Evolutionary conservation across 2,888 invertebrate species (phyloP), one percentile per base, ranked within the genome.

Genomic region (Trachelus stipa): DNA sequence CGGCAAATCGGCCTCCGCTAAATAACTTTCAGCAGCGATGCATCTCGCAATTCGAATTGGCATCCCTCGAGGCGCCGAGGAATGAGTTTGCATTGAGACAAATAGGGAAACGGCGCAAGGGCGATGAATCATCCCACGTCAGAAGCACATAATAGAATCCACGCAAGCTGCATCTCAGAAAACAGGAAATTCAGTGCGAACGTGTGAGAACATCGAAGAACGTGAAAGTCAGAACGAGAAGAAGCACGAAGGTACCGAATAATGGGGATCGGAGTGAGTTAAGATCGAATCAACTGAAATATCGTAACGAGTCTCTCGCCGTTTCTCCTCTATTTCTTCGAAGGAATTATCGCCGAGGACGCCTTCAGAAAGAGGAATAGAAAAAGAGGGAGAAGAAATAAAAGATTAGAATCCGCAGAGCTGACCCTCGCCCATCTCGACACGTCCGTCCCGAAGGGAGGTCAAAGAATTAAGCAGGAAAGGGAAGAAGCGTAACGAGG

Each of bases 81-180:
- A 87, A 86, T 85, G 85, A 85, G 85, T 79, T 85, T 83, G 85
- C 86, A 89, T 86, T 86, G 88, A 88, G 89, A 88, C 87, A 89
- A 89, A 88, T 87, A 88, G 89, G 87, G 86, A 88, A 89, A 88
- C 86, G 85, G 86, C 82, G 83, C 82, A 82, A 80, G 83, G 84
- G 83, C 86, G 85, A 89, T 88, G 87, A 88, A 87, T 88, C 88
- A 88, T 87, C 85, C 81, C 83, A 84, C 83, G 87, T 88, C 89
- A 87, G 83, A 85, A 83, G 83, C 85, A 87, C 80, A 83, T 87
- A 87, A 84, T 82, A 85, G 56, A 56, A 56, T 56, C 9, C 56
- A 56, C 56, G 9, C 56, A 23, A 56, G 23, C 9, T 56, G 56
- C 56, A 56, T 23, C 56, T 56, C 56, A 9, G 56, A 23, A 56